A percentile compares a stretch with the other conserved stretches of the same genome.
Conservation (phyloP, 2,797 vertebrate species). For the Adrianichthys oophorus region DNA sequence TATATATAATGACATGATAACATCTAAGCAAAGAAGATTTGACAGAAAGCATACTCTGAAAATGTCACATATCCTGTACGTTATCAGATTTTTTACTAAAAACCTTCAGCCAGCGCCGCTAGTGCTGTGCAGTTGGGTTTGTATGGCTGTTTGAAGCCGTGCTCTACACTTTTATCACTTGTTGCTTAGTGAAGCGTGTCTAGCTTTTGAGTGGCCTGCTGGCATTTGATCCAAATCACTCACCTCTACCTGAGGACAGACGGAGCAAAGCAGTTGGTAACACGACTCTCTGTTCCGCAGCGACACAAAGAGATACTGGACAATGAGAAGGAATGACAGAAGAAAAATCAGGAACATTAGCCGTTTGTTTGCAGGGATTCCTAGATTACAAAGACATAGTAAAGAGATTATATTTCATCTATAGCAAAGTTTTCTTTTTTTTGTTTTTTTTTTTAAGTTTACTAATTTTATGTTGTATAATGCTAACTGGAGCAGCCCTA, state of each 20-base stretch:
- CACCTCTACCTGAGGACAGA: slow-evolving; percentile 84
- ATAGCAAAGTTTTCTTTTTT: neutral
- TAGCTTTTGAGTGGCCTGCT: neutral
- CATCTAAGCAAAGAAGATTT: neutral
- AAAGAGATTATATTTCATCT: neutral
- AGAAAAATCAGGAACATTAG: slow-evolving; percentile 16
- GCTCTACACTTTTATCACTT: no score
- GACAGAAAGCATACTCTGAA: no score
- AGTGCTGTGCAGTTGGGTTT: no score
- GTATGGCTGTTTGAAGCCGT: no score
- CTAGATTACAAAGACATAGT: neutral
- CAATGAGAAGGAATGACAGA: neutral
- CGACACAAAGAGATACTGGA: slow-evolving; percentile 84
- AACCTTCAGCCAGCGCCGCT: no score
- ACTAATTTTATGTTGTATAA: no score
- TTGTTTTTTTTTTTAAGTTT: no score
- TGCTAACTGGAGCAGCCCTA: neutral
- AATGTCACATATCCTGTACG: no score
- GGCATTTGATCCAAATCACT: slow-evolving; percentile 3
- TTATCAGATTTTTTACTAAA: no score
- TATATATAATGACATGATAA: neutral
- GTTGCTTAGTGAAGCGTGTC: no score
- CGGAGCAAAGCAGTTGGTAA: slow-evolving; percentile 80
- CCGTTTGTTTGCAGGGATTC: neutral
- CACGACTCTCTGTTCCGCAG: slow-evolving; percentile 82